Evolutionary conservation across 2,113 vertebrate genomes (phyloP), one percentile per base, ranked within the genome.

Genomic region (Panthera leo): DNA sequence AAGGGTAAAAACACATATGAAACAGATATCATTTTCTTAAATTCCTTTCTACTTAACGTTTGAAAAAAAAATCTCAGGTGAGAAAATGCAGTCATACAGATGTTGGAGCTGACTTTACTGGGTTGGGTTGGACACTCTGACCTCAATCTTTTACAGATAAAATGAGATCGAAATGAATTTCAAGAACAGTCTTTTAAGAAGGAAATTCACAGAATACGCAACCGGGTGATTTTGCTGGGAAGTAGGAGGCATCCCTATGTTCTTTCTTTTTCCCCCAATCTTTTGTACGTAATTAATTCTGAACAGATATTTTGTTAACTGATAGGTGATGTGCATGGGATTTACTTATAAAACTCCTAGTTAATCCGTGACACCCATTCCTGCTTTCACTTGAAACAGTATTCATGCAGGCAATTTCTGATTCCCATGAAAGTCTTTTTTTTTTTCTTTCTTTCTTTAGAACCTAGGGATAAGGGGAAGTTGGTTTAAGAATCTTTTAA

Each of bases 1-100:
- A 96, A 82, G 42, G 55, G 85, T 96, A 27, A 93, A 93, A 89
- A 27, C 23, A 48, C 68, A 88, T 70, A 65, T 36, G 70, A 94
- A 98, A 97, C 92, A 84, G 58, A 87, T 89, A 93, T 1, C 27
- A 86, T 75, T 96, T 95, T 84, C 82, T 95, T 86, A 95, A 89
- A 27, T 92, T 84, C 27, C 83, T 95, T 93, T 80, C 84, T 84
- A 58, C 15, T 93, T 89, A 89, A 42, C 55, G 70, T 95, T 88
- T 68, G 31, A 91, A 89, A 86, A 67, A 42, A 87, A 91, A 61
- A 48, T 55, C 25, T 88, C 94, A 89, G 85, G 48, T 91, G 85
- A 96, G 84, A 82, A 97, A 95, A 88, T 39, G 0, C 83, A 96
- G 75, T 71, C 14, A 14, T 36, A 70, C 19, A 91, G 90, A 96